Base-by-base conservation (phyloP, 2,888 invertebrate genomes). In the Epiblema foenella region DNA sequence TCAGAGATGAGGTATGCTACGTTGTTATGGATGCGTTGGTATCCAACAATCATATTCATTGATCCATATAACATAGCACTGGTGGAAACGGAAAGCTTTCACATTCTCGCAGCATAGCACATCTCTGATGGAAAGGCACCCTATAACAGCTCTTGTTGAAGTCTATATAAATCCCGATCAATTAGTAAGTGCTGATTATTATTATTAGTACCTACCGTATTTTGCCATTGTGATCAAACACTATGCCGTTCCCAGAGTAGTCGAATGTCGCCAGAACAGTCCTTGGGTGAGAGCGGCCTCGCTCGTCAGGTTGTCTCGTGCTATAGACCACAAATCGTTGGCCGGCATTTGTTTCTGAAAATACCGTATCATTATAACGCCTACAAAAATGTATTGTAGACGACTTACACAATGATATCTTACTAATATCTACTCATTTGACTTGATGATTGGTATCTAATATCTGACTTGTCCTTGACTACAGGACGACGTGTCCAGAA, bases 171-270 rank as follows among this genome's bases (percentile, higher is more conserved):
- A 15, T 15, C 5, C 46, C 12, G n/a, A 8, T 46, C n/a, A 15
- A 0, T 15, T 42, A 42, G 33, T n/a, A 39, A 39, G 39, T 33
- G 68, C 9, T 17, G 9, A 56, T 17, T 58, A 17, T 33, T n/a
- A 56, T 15, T 58, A 17, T 29, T 24, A 12, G 54, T 51, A 52
- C 46, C 18, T 75, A 90, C 93, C 93, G 83, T 80, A 92, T 88
- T 81, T 93, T 93, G 7, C 93, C 93, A 20, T 79, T 68, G 69
- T 92, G 90, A 77, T 93, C 93, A 76, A 91, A 91, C 1, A 93
- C 92, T 42, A 93, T 83, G 0, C 91, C 93, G 75, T 91, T 93
- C 52, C 93, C 93, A 37, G 90, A 79, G 77, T 88, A 88, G 74
- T 93, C 93, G 74, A 93, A 92, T 8, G 87, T 87, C 2, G 89